A percentile compares a stretch with the other conserved stretches of the same genome.
Conservation (phyloP, 2,113 vertebrate genomes). For the Polyodon spathula region DNA sequence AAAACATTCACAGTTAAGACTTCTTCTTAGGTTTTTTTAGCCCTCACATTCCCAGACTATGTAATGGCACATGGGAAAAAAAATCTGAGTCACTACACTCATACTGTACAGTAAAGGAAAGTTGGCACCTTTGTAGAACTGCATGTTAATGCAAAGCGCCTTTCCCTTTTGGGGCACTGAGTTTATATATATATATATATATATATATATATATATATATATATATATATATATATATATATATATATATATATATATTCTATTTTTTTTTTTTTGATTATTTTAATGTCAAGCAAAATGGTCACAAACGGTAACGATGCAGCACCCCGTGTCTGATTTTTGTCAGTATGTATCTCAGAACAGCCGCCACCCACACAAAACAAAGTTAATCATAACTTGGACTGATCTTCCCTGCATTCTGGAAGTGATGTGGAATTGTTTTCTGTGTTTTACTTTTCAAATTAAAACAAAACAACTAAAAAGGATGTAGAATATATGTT, state of each 20-base stretch:
- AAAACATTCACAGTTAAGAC: not conserved
- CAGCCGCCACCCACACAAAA: too few relatives aligned
- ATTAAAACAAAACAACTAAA: too few relatives aligned
- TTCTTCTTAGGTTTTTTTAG: not conserved
- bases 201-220: too few relatives aligned
- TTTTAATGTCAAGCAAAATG: not conserved
- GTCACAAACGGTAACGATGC: not conserved
- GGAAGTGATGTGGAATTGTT: too few relatives aligned
- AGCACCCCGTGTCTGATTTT: not conserved
- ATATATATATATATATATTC: too few relatives aligned
- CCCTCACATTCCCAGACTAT: conserved; percentile 1
- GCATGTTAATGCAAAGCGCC: not conserved
- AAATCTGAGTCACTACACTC: not conserved
- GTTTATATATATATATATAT: not conserved
- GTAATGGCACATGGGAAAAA: not conserved
- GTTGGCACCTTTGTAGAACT: not conserved
- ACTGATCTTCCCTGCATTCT: too few relatives aligned
- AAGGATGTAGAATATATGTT: too few relatives aligned
- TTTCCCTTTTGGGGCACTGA: not conserved
- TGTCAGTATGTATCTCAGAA: too few relatives aligned
- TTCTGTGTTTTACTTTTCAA: too few relatives aligned
- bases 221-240: too few relatives aligned
- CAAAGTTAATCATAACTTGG: too few relatives aligned
- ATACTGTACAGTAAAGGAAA: not conserved
- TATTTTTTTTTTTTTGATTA: not conserved